Conservation (phyloP, 2,113 vertebrate species). For the Gallinago media region DNA sequence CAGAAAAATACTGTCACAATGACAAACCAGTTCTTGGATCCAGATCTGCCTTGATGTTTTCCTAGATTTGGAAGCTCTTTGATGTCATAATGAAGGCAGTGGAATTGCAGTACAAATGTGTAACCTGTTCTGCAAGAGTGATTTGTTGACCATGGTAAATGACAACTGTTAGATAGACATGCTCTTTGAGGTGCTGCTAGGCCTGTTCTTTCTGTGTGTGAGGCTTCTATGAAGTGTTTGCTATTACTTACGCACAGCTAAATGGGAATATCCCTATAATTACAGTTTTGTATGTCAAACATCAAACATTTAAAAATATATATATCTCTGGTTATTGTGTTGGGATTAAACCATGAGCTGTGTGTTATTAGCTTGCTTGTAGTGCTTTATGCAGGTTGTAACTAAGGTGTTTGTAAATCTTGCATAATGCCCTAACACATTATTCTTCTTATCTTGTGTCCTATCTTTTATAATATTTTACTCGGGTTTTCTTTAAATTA, state of each 20-base stretch:
- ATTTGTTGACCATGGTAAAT: neutral
- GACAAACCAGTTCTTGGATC: neutral
- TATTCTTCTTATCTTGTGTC: neutral
- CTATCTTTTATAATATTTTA: neutral
- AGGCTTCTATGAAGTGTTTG: neutral
- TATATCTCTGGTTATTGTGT: neutral
- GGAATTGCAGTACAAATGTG: neutral
- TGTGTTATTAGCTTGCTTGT: neutral
- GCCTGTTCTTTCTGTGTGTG: neutral
- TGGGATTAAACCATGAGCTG: neutral
- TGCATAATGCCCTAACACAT: neutral
- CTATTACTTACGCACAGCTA: neutral
- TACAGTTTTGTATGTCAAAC: conserved; percentile 5
- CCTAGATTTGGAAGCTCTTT: conserved; percentile 4
- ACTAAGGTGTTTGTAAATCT: neutral
- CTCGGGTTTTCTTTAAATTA: neutral
- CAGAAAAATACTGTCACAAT: neutral
- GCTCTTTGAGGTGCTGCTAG: neutral
- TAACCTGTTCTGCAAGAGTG: conserved; percentile 44
- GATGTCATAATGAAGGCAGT: conserved; percentile 20
- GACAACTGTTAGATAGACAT: neutral
- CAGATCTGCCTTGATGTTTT: neutral
- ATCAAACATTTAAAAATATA: conserved; percentile 7
- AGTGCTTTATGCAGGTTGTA: neutral
- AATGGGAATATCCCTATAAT: conserved; percentile 39